Conservation (phyloP, 2,113 vertebrate genomes). For the Perca schrenkii region DNA sequence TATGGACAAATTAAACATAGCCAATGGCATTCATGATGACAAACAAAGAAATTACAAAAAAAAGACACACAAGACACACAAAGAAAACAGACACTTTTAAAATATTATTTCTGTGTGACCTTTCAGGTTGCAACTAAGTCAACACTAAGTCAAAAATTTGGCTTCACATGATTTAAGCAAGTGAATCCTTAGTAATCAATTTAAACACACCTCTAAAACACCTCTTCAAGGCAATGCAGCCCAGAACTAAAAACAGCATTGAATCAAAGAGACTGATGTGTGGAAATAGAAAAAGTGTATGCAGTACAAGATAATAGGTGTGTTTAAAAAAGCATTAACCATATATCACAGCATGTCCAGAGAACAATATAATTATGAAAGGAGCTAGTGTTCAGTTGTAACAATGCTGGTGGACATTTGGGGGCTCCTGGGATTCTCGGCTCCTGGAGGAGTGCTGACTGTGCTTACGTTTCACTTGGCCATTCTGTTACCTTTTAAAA, state of each 20-base stretch:
- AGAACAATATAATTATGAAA: conserved; percentile 52
- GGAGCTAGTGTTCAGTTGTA: conserved; percentile 41
- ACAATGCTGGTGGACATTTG: conserved; percentile 54
- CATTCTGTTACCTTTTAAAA: conserved; percentile 81
- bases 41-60: not conserved
- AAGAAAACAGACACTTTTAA: not conserved
- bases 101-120: not conserved
- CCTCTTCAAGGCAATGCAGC: not conserved
- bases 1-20: conserved; percentile 35
- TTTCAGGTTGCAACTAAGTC: conserved; percentile 5
- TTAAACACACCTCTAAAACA: not conserved
- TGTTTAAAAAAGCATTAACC: conserved; percentile 15
- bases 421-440: conserved; percentile 60
- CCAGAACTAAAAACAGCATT: conserved; percentile 9
- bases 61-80: not conserved
- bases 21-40: conserved; percentile 23
- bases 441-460: conserved; percentile 71
- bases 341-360: conserved; percentile 23
- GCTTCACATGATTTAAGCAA: conserved; percentile 13
- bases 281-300: conserved; percentile 16
- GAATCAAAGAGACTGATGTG: conserved; percentile 3
- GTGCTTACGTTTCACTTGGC: conserved; percentile 79
- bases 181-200: conserved; percentile 24
- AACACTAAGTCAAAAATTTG: not conserved
- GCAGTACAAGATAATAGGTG: conserved; percentile 36